Evolutionary conservation across 1,140 invertebrate genomes (phyloP).

Genomic region (Pogonus chalceus): DNA sequence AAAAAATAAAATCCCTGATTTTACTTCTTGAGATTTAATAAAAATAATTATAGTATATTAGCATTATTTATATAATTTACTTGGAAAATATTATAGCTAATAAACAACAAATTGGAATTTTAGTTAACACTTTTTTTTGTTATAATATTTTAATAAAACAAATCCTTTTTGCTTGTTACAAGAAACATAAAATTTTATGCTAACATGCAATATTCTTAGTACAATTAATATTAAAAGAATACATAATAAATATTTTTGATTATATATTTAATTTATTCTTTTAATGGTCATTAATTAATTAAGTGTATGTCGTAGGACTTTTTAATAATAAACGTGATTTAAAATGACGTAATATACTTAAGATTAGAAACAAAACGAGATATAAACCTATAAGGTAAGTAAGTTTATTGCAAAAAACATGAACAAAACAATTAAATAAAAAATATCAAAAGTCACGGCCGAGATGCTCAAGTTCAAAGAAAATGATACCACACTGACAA

Average conservation of each 20-base stretch:
- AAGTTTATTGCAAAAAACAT: background rate
- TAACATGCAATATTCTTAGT: no score
- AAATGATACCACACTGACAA: background rate
- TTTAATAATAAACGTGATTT: constrained; percentile 4
- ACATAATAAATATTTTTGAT: background rate
- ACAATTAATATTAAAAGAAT: no score
- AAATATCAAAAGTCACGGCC: constrained; percentile 5
- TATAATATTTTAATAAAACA: no score
- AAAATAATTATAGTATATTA: no score
- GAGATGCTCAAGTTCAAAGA: constrained; percentile 2
- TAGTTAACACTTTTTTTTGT: no score
- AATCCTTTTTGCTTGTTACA: no score
- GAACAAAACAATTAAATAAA: constrained; percentile 4
- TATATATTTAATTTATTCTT: background rate
- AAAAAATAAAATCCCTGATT: no score
- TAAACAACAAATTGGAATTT: no score
- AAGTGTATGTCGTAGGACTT: background rate
- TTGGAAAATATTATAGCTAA: no score
- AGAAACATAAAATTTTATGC: no score
- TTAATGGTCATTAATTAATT: background rate
- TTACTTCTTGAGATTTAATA: no score
- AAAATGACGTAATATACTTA: background rate
- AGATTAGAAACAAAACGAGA: background rate
- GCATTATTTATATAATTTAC: no score
- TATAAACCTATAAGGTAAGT: background rate